Evolutionary conservation across 1,140 invertebrate species (phyloP).

Genomic region (Xylocopa sonorina): DNA sequence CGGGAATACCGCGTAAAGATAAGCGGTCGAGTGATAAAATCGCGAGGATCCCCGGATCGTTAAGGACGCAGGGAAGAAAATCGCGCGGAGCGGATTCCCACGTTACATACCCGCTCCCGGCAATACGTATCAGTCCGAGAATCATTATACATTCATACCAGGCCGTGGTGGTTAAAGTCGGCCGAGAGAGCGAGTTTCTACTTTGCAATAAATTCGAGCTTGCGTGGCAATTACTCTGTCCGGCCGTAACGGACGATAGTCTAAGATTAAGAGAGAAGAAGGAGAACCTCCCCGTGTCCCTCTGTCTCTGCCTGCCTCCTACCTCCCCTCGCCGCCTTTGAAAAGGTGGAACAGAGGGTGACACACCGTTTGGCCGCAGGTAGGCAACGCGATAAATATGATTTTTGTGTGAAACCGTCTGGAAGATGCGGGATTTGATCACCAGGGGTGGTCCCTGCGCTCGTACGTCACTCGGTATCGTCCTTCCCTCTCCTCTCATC

Average conservation of each 20-base stretch:
- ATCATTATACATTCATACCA: constrained; percentile 56
- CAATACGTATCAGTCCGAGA: constrained; percentile 29
- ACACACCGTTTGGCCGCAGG: constrained; percentile 62
- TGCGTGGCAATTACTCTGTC: constrained; percentile 75
- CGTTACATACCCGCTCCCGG: constrained; percentile 14
- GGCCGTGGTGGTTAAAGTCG: constrained; percentile 4
- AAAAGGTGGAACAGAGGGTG: constrained; percentile 48
- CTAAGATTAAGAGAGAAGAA: constrained; percentile 66
- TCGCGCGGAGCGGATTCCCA: neutral
- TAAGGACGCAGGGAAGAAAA: neutral
- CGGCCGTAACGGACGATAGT: constrained; percentile 58
- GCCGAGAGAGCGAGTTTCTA: constrained; percentile 69
- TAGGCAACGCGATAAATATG: constrained; percentile 76
- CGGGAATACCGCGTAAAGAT: neutral
- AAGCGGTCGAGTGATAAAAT: neutral
- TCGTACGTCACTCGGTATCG: constrained; percentile 74
- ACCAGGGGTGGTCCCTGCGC: constrained; percentile 78
- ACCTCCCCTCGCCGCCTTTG: too few relatives aligned
- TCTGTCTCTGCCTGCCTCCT: too few relatives aligned
- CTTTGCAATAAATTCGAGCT: constrained; percentile 73
- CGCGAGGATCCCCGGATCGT: neutral
- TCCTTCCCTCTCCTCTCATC: constrained; percentile 64
- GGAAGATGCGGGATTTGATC: constrained; percentile 73
- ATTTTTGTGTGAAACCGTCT: constrained; percentile 78
- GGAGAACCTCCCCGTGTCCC: constrained; percentile 2